Conservation (phyloP, 2,113 vertebrate genomes). For the Apus apus region DNA sequence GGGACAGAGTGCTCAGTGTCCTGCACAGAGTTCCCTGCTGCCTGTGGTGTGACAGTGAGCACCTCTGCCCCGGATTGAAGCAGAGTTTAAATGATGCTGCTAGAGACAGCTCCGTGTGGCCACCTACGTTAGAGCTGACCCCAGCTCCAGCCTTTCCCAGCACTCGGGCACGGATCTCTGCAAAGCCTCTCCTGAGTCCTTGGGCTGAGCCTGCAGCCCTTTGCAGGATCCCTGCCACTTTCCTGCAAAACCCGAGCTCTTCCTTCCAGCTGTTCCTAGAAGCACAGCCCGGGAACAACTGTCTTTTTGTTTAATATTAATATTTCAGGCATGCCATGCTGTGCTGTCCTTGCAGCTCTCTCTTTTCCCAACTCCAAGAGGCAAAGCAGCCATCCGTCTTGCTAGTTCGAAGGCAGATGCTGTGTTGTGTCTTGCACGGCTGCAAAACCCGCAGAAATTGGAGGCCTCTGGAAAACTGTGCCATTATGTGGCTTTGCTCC, state of each 20-base stretch:
- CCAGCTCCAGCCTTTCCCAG: background rate
- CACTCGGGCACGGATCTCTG: fast-evolving
- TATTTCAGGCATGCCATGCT: background rate
- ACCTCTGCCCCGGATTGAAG: background rate
- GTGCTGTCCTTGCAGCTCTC: background rate
- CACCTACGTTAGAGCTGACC: background rate
- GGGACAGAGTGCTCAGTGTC: fast-evolving
- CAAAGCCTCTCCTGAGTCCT: background rate
- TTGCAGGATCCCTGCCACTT: fast-evolving
- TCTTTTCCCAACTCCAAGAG: background rate
- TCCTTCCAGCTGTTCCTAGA: background rate
- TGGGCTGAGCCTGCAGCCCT: background rate
- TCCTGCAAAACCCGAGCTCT: background rate
- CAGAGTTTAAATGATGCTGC: background rate
- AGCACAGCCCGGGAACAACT: background rate
- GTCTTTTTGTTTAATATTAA: too few relatives aligned
- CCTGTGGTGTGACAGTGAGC: fast-evolving
- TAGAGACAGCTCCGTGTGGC: fast-evolving
- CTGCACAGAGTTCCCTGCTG: background rate
- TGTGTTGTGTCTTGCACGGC: background rate
- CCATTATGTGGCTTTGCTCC: slow-evolving; percentile 18
- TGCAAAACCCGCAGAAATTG: fast-evolving
- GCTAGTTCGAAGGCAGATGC: fast-evolving
- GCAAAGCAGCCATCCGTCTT: background rate
- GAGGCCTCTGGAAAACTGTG: background rate